A percentile compares a stretch with the other conserved stretches of the same genome.
Evolutionary conservation across 2,113 vertebrate species (phyloP).

Genomic region (Salvelinus sp.): DNA sequence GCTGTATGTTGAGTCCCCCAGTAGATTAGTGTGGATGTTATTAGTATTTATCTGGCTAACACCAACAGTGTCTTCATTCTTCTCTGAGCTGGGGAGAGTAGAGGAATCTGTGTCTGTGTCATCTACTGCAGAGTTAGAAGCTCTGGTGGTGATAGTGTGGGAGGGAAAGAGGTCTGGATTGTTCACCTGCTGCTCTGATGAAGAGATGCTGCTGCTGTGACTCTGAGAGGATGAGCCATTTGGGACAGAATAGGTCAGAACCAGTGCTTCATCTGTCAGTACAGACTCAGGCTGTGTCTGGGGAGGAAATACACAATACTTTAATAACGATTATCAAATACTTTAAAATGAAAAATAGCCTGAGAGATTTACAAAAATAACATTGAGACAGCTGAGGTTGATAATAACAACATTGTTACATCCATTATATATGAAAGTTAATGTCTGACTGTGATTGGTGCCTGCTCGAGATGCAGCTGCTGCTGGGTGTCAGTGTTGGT

Average conservation of each 20-base stretch:
- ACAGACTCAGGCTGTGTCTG: constrained; percentile 26
- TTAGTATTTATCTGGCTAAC: too few species aligned
- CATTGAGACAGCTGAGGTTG: too few species aligned
- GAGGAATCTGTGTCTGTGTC: constrained; percentile 65
- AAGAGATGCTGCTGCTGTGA: constrained; percentile 54
- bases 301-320: neutral
- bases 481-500: constrained; percentile 38
- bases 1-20: constrained; percentile 59
- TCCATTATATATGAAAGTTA: neutral
- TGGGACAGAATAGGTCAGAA: constrained; percentile 19
- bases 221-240: constrained; percentile 53
- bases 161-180: constrained; percentile 52
- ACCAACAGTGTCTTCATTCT: constrained; percentile 25
- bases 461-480: constrained; percentile 35
- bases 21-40: constrained; percentile 24
- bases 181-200: constrained; percentile 52
- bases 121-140: constrained; percentile 57
- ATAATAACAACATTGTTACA: too few species aligned
- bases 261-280: constrained; percentile 2
- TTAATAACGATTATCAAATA: too few species aligned
- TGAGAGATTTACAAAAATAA: neutral
- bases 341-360: neutral
- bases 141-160: constrained; percentile 57
- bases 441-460: constrained; percentile 47
- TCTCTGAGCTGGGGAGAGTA: constrained; percentile 55